Base-by-base conservation (phyloP, 2,113 vertebrate species). In the Pyxicephalus adspersus region DNA sequence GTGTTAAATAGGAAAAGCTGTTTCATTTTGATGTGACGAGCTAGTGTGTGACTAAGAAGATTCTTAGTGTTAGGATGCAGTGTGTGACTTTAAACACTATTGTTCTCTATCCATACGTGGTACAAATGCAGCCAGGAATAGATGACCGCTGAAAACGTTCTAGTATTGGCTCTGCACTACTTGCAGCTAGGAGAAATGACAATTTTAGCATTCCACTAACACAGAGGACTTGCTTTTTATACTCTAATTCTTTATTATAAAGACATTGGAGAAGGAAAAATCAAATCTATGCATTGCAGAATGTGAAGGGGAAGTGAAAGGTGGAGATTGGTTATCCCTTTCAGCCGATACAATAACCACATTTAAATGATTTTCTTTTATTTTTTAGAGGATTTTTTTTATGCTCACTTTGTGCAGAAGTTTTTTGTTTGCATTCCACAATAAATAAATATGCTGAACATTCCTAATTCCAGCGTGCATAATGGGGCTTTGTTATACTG, bases 1-100 rank as follows among this genome's bases (percentile, higher is more conserved):
- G 28, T 65, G 70, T 65, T 81, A 29, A 52, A 54, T 81, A 73
- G 67, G 60, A 73, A 25, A 73, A 64, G 66, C 76, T 52, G 65
- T n/a, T 38, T 80, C 45, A 31, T 34, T 55, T 17, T 80, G 51
- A 52, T 72, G 25, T 67, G 50, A 58, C 22, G 28, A 57, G 50
- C 17, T 51, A 13, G 16, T 67, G 19, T 58, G 13, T 80, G 54
- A 29, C 17, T 80, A 18, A 50, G 64, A 45, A 25, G 64, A 65
- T 58, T 58, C 52, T 78, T 67, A 22, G 26, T 6, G 2, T n/a
- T 58, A 67, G 52, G 38, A 34, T 13, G 11, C 22, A 51, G 22
- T 55, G 29, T 18, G 9, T 18, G n/a, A 22, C 19, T 67, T 45
- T 45, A 13, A 73, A 55, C 68, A 52, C 68, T 54, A 67, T 51